Conservation (phyloP, 2,113 vertebrate species). For the Vulpes vulpes region DNA sequence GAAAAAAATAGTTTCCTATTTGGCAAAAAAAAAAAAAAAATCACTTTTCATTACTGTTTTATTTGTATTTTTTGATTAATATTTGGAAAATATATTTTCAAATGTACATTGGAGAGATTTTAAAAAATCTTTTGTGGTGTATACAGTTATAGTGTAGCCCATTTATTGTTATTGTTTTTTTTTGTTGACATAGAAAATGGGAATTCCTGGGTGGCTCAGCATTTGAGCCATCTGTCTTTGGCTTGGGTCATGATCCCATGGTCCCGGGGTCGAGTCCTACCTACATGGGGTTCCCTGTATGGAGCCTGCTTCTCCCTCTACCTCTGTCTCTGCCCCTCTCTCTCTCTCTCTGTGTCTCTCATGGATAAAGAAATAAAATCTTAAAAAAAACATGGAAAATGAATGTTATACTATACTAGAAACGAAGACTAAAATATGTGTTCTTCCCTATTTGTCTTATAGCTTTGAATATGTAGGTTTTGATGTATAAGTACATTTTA, state of each 20-base stretch:
- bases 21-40: neutral
- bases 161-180: neutral
- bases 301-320: too few relatives aligned
- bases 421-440: neutral
- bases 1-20: neutral
- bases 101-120: neutral
- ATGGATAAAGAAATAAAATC: too few relatives aligned
- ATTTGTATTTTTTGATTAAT: neutral
- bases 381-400: too few relatives aligned
- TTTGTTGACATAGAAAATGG: too few relatives aligned
- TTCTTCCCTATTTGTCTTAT: neutral
- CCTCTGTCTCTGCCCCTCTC: too few relatives aligned
- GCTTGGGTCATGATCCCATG: too few relatives aligned
- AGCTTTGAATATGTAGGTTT: neutral
- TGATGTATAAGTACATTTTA: neutral
- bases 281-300: too few relatives aligned
- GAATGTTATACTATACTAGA: neutral
- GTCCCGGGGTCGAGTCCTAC: too few relatives aligned
- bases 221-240: too few relatives aligned
- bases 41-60: neutral
- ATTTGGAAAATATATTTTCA: neutral
- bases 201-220: too few relatives aligned
- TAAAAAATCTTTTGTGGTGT: neutral
- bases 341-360: too few relatives aligned
- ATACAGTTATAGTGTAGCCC: neutral